Conservation (phyloP, 1,140 invertebrate genomes). For the Drosophila repletoides region DNA sequence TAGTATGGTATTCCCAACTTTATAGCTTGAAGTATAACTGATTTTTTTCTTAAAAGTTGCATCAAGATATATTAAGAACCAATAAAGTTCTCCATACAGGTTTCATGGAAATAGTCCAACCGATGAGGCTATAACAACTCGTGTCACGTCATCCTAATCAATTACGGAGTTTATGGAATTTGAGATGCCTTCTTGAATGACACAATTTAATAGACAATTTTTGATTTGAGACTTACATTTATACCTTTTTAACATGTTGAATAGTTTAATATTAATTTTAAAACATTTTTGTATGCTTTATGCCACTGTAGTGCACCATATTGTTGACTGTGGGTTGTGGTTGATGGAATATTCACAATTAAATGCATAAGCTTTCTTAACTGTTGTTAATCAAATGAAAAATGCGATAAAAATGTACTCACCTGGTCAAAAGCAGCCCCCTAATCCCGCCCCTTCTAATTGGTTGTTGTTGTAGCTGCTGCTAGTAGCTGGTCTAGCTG, state of each 20-base stretch:
- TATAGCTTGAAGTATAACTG: background rate
- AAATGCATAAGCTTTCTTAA: conserved; percentile 52
- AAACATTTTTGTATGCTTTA: background rate
- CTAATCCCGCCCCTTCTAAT: background rate
- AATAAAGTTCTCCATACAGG: too few species aligned
- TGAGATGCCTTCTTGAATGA: too few species aligned
- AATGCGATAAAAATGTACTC: conserved; percentile 26
- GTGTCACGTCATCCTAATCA: too few species aligned
- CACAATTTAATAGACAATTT: too few species aligned
- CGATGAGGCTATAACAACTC: too few species aligned
- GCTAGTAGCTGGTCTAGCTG: background rate
- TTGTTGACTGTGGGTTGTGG: background rate
- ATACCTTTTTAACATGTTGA: too few species aligned
- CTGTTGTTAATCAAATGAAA: conserved; percentile 45
- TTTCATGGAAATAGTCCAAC: too few species aligned
- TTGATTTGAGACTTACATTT: too few species aligned
- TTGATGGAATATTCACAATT: conserved; percentile 23
- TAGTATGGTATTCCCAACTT: background rate
- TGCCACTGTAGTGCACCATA: conserved; percentile 9
- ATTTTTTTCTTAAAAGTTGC: too few species aligned
- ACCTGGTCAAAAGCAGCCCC: conserved; percentile 23
- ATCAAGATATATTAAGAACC: too few species aligned
- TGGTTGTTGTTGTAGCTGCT: background rate
- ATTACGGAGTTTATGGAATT: too few species aligned
- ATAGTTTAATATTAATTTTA: too few species aligned